Percentiles rank a stretch among this genome's conserved stretches.
phyloP scores from a whole-genome alignment of 2,888 invertebrate species.

The Himalopsyche anomala region DNA sequence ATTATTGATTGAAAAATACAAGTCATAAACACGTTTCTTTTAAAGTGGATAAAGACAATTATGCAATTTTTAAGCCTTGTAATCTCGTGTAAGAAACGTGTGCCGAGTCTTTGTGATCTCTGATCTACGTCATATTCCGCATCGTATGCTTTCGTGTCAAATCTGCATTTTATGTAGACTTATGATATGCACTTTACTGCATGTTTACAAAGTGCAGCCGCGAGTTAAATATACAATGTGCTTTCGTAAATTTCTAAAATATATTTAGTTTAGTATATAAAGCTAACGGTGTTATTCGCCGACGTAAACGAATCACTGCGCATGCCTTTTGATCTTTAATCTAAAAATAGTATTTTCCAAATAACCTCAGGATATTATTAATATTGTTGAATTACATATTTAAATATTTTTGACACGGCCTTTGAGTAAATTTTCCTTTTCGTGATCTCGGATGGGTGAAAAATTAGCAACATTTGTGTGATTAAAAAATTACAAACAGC shows the following conservation, averaged over 20 bases:
- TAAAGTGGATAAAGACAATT: no score
- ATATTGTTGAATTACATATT: neutral
- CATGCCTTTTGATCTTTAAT: neutral
- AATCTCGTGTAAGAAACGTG: neutral
- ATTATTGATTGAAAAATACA: no score
- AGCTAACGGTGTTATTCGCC: neutral
- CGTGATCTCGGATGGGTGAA: no score
- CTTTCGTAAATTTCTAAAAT: no score
- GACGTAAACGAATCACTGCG: neutral
- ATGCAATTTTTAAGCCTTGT: no score
- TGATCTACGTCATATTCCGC: neutral
- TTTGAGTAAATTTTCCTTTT: no score
- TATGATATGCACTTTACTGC: neutral
- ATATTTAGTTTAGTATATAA: neutral
- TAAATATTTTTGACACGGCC: neutral
- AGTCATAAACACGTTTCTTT: no score
- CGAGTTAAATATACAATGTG: neutral
- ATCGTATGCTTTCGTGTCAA: neutral
- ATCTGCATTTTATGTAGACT: neutral
- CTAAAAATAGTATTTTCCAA: neutral
- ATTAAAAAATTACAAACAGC: no score
- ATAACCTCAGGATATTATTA: slow-evolving; percentile 27
- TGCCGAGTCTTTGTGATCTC: neutral
- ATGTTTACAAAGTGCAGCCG: neutral
- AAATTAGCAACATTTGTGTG: no score